Percentiles rank a stretch among this genome's conserved stretches.
These are phyloP conservation scores for Formica selysi DNA, from an alignment of 1,140 invertebrate genomes.

Conservation along the genomic window DNA sequence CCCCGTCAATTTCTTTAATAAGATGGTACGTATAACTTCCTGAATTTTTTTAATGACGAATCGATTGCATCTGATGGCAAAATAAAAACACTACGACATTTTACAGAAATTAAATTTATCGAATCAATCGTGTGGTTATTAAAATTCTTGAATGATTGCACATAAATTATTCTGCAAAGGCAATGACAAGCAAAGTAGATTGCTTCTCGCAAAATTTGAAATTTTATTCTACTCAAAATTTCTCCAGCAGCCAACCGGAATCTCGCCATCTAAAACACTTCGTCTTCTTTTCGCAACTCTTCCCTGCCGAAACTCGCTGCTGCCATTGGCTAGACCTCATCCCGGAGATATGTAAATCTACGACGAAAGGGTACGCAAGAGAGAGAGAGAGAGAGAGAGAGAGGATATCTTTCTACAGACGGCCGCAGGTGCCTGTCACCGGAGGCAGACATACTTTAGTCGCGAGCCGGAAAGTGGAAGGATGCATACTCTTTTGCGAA, in stretches of 20 bases:
- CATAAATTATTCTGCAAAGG: neutral
- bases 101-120: neutral
- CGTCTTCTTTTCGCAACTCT: constrained; percentile 44
- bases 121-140: neutral
- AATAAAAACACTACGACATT: neutral
- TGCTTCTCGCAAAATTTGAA: neutral
- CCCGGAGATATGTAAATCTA: constrained; percentile 73
- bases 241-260: constrained; percentile 16
- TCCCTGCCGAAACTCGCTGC: constrained; percentile 24
- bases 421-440: constrained; percentile 84
- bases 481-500: constrained; percentile 80
- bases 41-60: neutral
- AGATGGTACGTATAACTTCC: neutral
- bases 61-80: neutral
- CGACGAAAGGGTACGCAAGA: constrained; percentile 64
- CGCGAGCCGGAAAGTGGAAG: constrained; percentile 78
- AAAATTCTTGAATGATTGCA: neutral
- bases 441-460: constrained; percentile 81
- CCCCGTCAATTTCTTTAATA: constrained; percentile 14
- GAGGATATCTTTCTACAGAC: constrained; percentile 52
- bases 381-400: constrained; percentile 3
- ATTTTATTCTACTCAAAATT: constrained; percentile 5
- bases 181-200: neutral
- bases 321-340: constrained; percentile 62
- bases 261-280: constrained; percentile 37